Conservation (phyloP, 1,140 invertebrate species). For the Platyscapa corneri region DNA sequence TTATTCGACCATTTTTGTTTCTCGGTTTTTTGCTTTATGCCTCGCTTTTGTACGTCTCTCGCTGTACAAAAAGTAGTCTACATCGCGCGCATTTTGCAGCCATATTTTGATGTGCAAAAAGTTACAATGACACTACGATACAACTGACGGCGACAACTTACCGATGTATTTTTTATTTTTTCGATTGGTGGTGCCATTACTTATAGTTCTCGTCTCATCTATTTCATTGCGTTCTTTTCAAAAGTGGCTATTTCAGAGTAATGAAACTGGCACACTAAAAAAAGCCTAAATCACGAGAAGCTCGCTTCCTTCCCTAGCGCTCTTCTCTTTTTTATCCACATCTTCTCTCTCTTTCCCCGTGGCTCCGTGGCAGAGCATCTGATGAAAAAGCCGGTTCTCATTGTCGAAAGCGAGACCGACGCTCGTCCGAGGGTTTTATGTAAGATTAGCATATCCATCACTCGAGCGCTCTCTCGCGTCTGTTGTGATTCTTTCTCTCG, state of each 20-base stretch:
- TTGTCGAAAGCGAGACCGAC: slow-evolving; percentile 9
- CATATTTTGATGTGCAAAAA: background rate
- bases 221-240: slow-evolving; percentile 12
- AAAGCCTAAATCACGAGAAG: slow-evolving; percentile 28
- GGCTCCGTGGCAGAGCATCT: background rate
- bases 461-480: background rate
- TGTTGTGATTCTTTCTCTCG: background rate
- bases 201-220: background rate
- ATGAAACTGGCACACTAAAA: slow-evolving; percentile 35
- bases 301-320: background rate
- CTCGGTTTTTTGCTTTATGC: background rate
- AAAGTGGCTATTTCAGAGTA: slow-evolving; percentile 36
- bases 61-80: background rate
- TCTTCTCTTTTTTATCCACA: background rate
- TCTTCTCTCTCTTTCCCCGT: background rate
- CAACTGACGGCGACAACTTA: slow-evolving; percentile 7
- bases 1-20: too few relatives aligned
- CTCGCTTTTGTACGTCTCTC: background rate
- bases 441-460: slow-evolving; percentile 48
- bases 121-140: background rate
- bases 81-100: background rate
- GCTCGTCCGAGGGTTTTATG: slow-evolving; percentile 13
- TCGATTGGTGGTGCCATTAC: slow-evolving; percentile 14
- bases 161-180: slow-evolving; percentile 17
- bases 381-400: slow-evolving; percentile 7